A percentile compares a stretch with the other conserved stretches of the same genome.
These are phyloP conservation scores for Whitmania pigra DNA, from an alignment of 1,140 invertebrate species.

Conservation along the genomic window DNA sequence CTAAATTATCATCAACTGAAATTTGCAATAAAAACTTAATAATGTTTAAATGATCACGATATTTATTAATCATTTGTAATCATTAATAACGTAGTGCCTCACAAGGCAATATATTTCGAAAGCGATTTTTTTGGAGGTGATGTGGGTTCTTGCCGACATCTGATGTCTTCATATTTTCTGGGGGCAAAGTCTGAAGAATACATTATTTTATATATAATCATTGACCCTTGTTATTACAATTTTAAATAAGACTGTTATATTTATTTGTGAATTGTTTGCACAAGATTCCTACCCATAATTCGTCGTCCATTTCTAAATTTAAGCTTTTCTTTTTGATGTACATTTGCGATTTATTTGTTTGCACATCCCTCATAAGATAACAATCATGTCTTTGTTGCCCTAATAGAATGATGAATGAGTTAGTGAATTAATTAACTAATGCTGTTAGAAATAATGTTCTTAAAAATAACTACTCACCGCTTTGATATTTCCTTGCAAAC, in stretches of 20 bases:
- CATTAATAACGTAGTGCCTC: no score
- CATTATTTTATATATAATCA: no score
- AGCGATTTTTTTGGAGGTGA: neutral
- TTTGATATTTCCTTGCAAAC: no score
- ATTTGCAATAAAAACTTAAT: no score
- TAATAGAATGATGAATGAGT: no score
- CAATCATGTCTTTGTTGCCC: neutral
- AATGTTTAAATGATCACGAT: no score
- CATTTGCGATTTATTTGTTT: neutral
- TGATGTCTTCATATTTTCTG: neutral
- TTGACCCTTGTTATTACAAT: neutral
- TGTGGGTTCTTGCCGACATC: neutral
- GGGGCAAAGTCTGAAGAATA: neutral
- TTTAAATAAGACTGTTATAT: no score
- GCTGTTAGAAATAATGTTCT: no score
- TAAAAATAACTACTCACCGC: no score
- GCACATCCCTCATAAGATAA: neutral
- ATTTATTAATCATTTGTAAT: no score
- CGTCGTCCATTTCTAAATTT: neutral
- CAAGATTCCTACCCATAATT: neutral
- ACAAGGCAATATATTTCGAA: slow-evolving; percentile 1
- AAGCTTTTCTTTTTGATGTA: neutral
- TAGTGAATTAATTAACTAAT: no score
- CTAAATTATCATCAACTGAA: neutral
- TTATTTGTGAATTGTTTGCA: no score